Conservation (phyloP, 2,888 invertebrate species). For the Drosophila mercatorum region DNA sequence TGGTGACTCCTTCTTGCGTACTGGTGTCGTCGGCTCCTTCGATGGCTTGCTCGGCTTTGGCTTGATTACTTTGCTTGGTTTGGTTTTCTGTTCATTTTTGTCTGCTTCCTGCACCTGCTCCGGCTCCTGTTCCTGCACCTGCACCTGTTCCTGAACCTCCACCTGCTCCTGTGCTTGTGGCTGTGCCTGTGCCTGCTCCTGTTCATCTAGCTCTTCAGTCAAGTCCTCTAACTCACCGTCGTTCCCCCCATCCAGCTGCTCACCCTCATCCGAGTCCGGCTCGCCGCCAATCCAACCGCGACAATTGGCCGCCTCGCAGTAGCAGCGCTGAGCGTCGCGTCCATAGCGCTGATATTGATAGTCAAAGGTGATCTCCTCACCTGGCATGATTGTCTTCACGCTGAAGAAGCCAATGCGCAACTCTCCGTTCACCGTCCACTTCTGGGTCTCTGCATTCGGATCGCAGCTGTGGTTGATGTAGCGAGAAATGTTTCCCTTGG, state of each 20-base stretch:
- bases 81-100: conserved; percentile 2
- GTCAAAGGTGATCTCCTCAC: conserved; percentile 99
- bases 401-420: conserved; percentile 98
- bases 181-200: conserved; percentile 13
- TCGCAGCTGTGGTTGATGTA: conserved; percentile 99
- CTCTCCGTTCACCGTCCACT: conserved; percentile 97
- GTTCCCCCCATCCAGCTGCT: conserved; percentile 81
- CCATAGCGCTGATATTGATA: conserved; percentile 99
- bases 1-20: conserved; percentile 35
- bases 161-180: background rate
- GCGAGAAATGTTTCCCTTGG: conserved; percentile 97
- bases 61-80: conserved; percentile 19
- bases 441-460: conserved; percentile 99
- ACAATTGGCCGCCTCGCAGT: conserved; percentile 94
- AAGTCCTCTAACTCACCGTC: conserved; percentile 67
- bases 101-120: conserved; percentile 3
- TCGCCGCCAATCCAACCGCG: conserved; percentile 98
- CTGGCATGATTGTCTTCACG: conserved; percentile 90
- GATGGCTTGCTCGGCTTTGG: conserved; percentile 8
- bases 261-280: conserved; percentile 89
- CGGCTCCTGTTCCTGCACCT: conserved; percentile 15
- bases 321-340: conserved; percentile 98
- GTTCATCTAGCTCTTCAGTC: conserved; percentile 44
- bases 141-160: conserved; percentile 4
- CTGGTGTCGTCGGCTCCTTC: background rate